Base-by-base conservation (phyloP, 2,888 invertebrate genomes). In the Chelonus formosanus region DNA sequence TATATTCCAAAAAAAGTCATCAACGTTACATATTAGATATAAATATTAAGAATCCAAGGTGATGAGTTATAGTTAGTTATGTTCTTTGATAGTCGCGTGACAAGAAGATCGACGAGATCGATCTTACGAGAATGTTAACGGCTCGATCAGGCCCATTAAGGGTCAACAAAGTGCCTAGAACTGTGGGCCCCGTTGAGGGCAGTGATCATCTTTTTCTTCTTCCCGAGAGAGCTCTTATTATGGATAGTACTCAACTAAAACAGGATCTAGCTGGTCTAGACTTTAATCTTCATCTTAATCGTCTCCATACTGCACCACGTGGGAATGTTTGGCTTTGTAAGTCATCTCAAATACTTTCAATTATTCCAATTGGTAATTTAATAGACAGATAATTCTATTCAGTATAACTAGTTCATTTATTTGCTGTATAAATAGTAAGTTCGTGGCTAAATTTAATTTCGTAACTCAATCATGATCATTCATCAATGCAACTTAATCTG, bases 241-340 rank as follows among this genome's bases (percentile, higher is more conserved):
- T 88, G 87, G 87, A 87, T 80, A 86, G 86, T 70, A 84, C 84
- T 44, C 86, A 86, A 72, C 83, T 88, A 65, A 83, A 86, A 65
- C 86, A 87, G 78, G 88, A 88, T 74, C 84, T 88, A 59, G 87
- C 87, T 63, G 86, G 87, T 62, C 83, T 87, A 63, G 86, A 87
- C 78, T 87, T 88, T 80, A 86, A 86, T 75, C 78, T 83, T 58
- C 83, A 81, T 67, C 84, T 86, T 63, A 86, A 86, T 70, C 83
- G 87, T 32, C 84, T 87, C 69, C 87, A 86, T 78, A 85, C 85
- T 63, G 87, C 87, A 61, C 87, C 87, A 43, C 85, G 85, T 74
- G 88, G 87, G 77, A 87, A 87, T 84, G 87, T 88, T 71, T 88
- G 87, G 87, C 86, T 87, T 79, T 87, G 87, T 87, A 83, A 87